phyloP scores from a whole-genome alignment of 64 coral and sea anemone genomes.

The Stichodactyla helianthus region DNA sequence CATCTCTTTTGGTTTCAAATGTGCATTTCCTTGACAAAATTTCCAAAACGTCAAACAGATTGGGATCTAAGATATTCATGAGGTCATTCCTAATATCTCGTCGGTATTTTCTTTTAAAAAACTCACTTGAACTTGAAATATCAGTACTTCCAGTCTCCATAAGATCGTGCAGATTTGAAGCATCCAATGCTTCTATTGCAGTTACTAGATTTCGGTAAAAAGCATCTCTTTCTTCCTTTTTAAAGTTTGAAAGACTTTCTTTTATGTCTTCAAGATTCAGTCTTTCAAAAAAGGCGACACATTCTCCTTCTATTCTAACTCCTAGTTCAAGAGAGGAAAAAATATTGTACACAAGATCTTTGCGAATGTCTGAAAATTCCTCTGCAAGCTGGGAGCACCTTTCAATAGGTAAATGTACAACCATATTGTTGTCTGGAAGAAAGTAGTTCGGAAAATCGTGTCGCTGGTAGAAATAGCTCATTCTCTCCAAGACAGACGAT shows the following conservation, averaged over 20 bases:
- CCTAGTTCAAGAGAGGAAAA: neutral
- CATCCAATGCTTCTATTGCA: neutral
- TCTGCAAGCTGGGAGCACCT: neutral
- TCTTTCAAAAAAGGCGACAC: neutral
- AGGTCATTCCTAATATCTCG: neutral
- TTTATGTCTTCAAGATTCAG: neutral
- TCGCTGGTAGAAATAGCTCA: neutral
- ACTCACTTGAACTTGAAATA: neutral
- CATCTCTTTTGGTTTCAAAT: neutral
- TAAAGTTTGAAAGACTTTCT: neutral
- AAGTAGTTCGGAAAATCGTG: constrained; percentile 30
- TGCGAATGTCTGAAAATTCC: neutral
- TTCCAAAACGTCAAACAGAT: neutral
- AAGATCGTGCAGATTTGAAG: neutral
- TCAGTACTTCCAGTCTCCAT: neutral
- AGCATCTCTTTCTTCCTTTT: neutral
- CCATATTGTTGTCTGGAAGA: constrained; percentile 25
- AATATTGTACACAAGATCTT: neutral
- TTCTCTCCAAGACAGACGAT: neutral
- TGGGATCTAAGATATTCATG: neutral
- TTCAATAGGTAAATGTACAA: neutral
- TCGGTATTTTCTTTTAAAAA: neutral
- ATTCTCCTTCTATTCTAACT: neutral
- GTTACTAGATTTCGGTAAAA: neutral
- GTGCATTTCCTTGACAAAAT: neutral